phyloP scores from a whole-genome alignment of 2,797 vertebrate genomes.

The Clarias fuscus region DNA sequence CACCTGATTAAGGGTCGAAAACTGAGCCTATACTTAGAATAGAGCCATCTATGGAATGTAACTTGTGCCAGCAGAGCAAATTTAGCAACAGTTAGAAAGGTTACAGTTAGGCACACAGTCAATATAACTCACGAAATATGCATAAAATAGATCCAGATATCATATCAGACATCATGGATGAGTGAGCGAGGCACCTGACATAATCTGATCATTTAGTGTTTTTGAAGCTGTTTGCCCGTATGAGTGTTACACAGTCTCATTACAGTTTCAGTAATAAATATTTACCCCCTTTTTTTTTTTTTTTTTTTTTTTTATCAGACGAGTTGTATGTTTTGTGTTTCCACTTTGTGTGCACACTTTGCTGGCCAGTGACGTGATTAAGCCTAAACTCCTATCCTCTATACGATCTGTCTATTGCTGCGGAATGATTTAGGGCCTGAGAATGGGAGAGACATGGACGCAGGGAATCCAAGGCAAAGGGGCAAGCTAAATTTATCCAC shows the following conservation, averaged over 20 bases:
- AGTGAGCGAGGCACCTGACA: background rate
- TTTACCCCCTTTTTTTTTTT: no score
- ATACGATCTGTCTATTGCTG: background rate
- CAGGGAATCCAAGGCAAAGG: slow-evolving; percentile 30
- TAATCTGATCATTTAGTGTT: background rate
- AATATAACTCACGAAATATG: slow-evolving; percentile 20
- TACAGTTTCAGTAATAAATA: background rate
- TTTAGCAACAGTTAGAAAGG: slow-evolving; percentile 51
- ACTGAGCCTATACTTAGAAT: slow-evolving; percentile 48
- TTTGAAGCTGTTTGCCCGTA: background rate
- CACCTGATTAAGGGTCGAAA: slow-evolving; percentile 43
- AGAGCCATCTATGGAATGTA: slow-evolving; percentile 38
- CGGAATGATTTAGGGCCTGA: slow-evolving; percentile 8
- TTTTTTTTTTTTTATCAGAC: slow-evolving; percentile 3
- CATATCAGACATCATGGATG: slow-evolving; percentile 8
- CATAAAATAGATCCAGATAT: slow-evolving; percentile 24
- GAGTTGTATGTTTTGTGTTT: slow-evolving; percentile 6
- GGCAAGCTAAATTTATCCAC: slow-evolving; percentile 35
- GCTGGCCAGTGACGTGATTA: slow-evolving; percentile 1
- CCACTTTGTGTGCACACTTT: background rate
- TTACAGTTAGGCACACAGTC: slow-evolving; percentile 30
- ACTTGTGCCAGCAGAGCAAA: slow-evolving; percentile 39
- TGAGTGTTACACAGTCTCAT: background rate
- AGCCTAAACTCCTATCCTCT: slow-evolving; percentile 5
- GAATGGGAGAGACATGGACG: slow-evolving; percentile 11